These are phyloP conservation scores for Cacatua alba DNA, from an alignment of 2,113 vertebrate genomes.

Conservation along the genomic window DNA sequence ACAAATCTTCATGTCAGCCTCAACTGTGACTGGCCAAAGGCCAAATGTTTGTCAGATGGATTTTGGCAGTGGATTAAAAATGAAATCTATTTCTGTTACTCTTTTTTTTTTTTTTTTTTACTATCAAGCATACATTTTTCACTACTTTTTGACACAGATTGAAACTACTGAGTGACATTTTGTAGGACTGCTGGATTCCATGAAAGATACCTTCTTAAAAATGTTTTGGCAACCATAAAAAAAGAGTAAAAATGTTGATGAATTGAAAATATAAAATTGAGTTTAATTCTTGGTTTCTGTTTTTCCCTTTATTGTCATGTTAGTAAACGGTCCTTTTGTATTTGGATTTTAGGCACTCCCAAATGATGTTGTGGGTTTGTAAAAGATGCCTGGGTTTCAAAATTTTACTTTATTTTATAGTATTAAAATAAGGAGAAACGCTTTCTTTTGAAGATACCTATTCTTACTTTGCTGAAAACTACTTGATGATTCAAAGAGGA, in stretches of 20 bases:
- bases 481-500: conserved; percentile 40
- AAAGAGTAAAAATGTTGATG: not conserved
- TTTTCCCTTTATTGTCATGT: not conserved
- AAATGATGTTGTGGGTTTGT: not conserved
- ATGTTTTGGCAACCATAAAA: not conserved
- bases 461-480: conserved; percentile 33
- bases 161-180: not conserved
- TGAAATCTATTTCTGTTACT: conserved; percentile 43
- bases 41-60: conserved; percentile 34
- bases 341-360: conserved; percentile 18
- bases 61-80: conserved; percentile 56
- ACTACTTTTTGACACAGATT: not conserved
- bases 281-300: not conserved
- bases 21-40: conserved; percentile 17
- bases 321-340: not conserved
- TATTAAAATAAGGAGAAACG: conserved; percentile 5
- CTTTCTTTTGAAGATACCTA: not conserved
- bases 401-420: not conserved
- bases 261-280: not conserved
- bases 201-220: not conserved
- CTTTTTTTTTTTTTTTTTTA: not conserved
- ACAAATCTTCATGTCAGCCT: conserved; percentile 28
- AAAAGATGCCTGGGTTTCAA: not conserved
- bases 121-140: not conserved
- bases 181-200: not conserved